Percentiles rank a stretch among this genome's conserved stretches.
Evolutionary conservation across 1,140 invertebrate species (phyloP).

Genomic region (Agrypnia vestita): DNA sequence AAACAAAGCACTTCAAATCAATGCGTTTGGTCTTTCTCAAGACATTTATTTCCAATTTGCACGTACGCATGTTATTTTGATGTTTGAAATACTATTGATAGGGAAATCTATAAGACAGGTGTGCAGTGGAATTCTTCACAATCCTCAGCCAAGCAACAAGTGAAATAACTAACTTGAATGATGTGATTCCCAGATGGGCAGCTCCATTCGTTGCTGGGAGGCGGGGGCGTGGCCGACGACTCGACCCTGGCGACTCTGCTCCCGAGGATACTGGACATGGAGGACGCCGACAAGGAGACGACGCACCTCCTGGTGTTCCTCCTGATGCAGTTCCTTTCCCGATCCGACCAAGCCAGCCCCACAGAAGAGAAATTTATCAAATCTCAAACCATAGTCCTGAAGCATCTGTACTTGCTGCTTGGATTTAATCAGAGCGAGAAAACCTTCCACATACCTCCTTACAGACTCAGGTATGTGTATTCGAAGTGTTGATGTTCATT

Average conservation of each 20-base stretch:
- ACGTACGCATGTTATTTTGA: no score
- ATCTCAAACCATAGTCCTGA: constrained; percentile 90
- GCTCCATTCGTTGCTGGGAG: constrained; percentile 80
- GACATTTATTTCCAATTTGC: no score
- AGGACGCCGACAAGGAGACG: constrained; percentile 96
- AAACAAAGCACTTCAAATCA: no score
- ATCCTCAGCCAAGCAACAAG: no score
- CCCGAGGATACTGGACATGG: constrained; percentile 90
- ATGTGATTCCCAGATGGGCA: constrained; percentile 78
- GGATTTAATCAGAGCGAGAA: constrained; percentile 95
- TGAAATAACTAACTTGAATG: no score
- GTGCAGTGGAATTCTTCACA: no score
- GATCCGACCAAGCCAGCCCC: constrained; percentile 83
- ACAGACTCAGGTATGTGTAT: constrained; percentile 81
- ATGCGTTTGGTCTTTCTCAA: no score
- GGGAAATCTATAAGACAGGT: no score
- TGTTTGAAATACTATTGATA: no score
- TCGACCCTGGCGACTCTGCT: constrained; percentile 79
- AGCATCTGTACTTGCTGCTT: constrained; percentile 93
- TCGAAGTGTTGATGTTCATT: no score
- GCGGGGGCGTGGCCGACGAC: constrained; percentile 79
- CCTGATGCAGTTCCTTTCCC: constrained; percentile 94
- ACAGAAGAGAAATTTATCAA: constrained; percentile 89
- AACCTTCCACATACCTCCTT: constrained; percentile 91
- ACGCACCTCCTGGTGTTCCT: constrained; percentile 96